phyloP scores from a whole-genome alignment of 1,140 invertebrate species.

The Aphidius gifuensis region DNA sequence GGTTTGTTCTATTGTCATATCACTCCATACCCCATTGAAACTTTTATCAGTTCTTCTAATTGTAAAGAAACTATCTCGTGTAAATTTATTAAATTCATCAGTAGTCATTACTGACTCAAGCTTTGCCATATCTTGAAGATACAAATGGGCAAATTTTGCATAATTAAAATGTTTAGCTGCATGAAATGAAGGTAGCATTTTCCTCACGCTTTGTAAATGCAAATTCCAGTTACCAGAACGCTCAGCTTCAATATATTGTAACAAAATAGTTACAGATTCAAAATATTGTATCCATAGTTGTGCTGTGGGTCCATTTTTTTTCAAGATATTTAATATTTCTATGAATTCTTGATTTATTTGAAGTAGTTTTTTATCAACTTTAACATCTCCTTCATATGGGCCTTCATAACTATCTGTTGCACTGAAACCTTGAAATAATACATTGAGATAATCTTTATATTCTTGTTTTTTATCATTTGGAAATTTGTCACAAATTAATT shows the following conservation, averaged over 20 bases:
- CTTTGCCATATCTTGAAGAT: constrained; percentile 45
- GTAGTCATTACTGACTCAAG: constrained; percentile 37
- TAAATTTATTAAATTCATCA: constrained; percentile 43
- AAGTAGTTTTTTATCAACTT: neutral
- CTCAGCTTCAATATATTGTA: constrained; percentile 18
- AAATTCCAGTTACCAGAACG: neutral
- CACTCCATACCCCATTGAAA: constrained; percentile 45
- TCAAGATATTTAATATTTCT: neutral
- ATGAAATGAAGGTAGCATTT: constrained; percentile 1
- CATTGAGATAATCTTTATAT: neutral
- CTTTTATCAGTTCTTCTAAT: constrained; percentile 47
- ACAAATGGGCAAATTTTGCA: constrained; percentile 24
- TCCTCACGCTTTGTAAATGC: neutral
- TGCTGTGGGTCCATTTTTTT: constrained; percentile 5
- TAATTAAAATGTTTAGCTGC: neutral
- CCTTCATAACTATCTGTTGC: neutral
- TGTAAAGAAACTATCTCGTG: constrained; percentile 38
- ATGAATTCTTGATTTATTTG: constrained; percentile 10
- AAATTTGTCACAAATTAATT: no score
- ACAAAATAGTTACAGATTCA: neutral
- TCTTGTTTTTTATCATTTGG: neutral
- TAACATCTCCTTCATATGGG: neutral
- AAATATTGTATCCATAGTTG: constrained; percentile 11
- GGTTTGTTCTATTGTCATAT: constrained; percentile 44
- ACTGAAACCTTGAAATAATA: neutral